Evolutionary conservation across 2,888 invertebrate genomes (phyloP).

Genomic region (Coremacera marginata): DNA sequence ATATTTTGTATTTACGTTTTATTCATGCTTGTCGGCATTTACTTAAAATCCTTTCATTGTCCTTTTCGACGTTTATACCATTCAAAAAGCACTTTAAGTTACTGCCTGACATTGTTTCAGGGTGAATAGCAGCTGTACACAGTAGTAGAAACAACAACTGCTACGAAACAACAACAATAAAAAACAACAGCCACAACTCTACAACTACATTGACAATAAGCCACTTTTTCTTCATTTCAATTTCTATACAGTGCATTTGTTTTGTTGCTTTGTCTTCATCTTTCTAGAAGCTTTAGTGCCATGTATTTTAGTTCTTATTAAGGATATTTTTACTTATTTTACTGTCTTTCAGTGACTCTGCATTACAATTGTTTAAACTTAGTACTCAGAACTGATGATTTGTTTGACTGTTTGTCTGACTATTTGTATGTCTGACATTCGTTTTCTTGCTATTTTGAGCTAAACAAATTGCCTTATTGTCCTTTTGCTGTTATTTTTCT

Average conservation of each 20-base stretch:
- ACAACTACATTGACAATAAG: too few relatives aligned
- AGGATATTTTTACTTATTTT: conserved; percentile 12
- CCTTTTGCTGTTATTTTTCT: too few relatives aligned
- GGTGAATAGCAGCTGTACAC: too few relatives aligned
- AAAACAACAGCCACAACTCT: too few relatives aligned
- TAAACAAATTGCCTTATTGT: not conserved
- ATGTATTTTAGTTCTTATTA: conserved; percentile 13
- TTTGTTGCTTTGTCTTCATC: not conserved
- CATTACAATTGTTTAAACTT: not conserved
- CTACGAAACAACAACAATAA: too few relatives aligned
- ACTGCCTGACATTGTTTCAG: too few relatives aligned
- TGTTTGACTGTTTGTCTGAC: conserved; percentile 9
- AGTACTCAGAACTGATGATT: not conserved
- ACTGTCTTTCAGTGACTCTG: not conserved
- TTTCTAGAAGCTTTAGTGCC: not conserved
- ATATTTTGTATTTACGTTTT: conserved; percentile 17
- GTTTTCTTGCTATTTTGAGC: not conserved
- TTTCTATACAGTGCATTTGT: too few relatives aligned
- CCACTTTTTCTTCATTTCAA: too few relatives aligned
- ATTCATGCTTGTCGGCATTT: conserved; percentile 26
- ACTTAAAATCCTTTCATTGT: conserved; percentile 16
- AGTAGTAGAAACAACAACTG: too few relatives aligned
- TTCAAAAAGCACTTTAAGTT: too few relatives aligned
- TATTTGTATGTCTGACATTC: not conserved
- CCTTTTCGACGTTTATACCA: not conserved